Base-by-base conservation (phyloP, 2,888 invertebrate genomes). In the Allygus modestus region DNA sequence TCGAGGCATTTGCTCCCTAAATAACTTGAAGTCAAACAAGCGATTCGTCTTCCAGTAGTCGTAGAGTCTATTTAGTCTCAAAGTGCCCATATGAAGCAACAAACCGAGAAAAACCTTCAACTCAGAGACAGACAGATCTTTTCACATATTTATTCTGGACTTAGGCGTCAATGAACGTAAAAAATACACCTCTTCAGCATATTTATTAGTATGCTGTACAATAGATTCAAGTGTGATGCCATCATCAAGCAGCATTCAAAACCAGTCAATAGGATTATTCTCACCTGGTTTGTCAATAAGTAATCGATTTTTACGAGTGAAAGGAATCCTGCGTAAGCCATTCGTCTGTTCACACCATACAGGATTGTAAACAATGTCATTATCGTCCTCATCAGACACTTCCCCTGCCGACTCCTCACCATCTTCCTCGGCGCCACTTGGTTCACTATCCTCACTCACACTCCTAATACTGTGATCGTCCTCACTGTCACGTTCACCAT, bases 261-360 rank as follows among this genome's bases (percentile, higher is more conserved):
- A 81, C 73, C 84, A 83, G 85, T 87, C 88, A 88, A 88, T 88
- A 26, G 43, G 28, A 12, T 23, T 54, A 51, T 79, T 79, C 23
- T 79, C 51, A 51, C 46, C 54, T 17, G 61, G 54, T 28, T 17
- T 65, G 65, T 82, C 65, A 26, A 26, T 37, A 2, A 43, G 28
- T 73, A 41, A 23, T 58, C 73, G 28, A 28, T 71, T 65, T 33
- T 82, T 9, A 5, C 65, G 31, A 4, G 23, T 65, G 26, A 65
- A 65, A 65, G 4, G 20, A 11, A 65, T 65, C 65, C 65, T 26
- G 23, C 26, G 65, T 20, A 65, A n/a, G 31, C 65, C 65, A 20
- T 65, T 9, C 4, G 20, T 65, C 20, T 12, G 12, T 17, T 9
- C 12, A 23, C n/a, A 65, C 65, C 65, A 65, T 7, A 65, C 26